Conservation (phyloP, 1,140 invertebrate species). For the Drosophila azteca region DNA sequence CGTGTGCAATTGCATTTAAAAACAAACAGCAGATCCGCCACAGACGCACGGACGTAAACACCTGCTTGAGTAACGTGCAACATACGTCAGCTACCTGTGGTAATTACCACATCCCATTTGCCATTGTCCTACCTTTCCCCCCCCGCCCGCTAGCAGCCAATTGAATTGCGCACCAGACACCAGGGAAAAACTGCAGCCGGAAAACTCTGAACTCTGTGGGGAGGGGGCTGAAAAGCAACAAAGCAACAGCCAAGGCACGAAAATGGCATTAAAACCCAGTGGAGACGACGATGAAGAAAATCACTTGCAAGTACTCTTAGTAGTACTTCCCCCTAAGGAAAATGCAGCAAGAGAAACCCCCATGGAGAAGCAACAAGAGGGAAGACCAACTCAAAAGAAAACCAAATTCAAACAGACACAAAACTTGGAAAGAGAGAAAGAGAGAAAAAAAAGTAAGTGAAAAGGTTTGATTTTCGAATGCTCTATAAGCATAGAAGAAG, state of each 20-base stretch:
- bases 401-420: constrained; percentile 23
- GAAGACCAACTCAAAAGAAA: constrained; percentile 25
- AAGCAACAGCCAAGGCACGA: constrained; percentile 60
- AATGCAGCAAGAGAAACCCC: constrained; percentile 30
- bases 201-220: constrained; percentile 18
- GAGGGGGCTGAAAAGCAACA: constrained; percentile 27
- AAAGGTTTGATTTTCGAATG: too few relatives aligned
- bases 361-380: constrained; percentile 35
- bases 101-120: constrained; percentile 42
- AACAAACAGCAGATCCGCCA: constrained; percentile 42
- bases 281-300: constrained; percentile 57
- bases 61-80: constrained; percentile 42
- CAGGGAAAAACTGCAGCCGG: constrained; percentile 30
- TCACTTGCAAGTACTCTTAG: constrained; percentile 24
- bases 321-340: constrained; percentile 20
- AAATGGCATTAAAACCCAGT: constrained; percentile 74
- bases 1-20: constrained; percentile 35
- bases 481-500: too few relatives aligned
- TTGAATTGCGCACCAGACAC: constrained; percentile 4
- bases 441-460: constrained; percentile 20
- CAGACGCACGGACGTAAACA: constrained; percentile 36
- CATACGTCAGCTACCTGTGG: too few relatives aligned
- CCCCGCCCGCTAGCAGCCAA: too few relatives aligned
- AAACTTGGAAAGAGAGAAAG: neutral
- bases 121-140: constrained; percentile 18